Base-by-base conservation (phyloP, 2,888 invertebrate species). In the Antheraea assamensis region DNA sequence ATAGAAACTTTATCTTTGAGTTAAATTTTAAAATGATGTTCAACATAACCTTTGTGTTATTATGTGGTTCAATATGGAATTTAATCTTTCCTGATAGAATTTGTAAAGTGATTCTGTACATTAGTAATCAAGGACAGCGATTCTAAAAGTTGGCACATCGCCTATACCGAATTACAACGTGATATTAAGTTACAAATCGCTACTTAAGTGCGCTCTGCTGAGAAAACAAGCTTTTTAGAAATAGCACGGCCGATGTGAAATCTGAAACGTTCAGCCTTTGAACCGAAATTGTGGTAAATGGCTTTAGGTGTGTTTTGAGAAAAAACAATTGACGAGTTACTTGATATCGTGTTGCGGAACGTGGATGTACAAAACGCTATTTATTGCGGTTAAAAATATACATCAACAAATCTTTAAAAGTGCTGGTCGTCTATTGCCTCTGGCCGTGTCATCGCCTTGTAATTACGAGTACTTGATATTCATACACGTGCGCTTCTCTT, bases 141-240 rank as follows among this genome's bases (percentile, higher is more conserved):
- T 77, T 79, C 77, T 80, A 76, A 77, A 81, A 87, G 87, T 91
- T 93, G 93, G 92, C 93, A 90, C 84, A 79, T 80, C 85, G 91
- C 93, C 90, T 90, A 85, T 85, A 80, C 87, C 80, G 83, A 90
- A 88, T 91, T 88, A 86, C 86, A 81, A 84, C 74, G 75, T 76
- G 80, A 87, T 89, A 84, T 94, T 84, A 80, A 83, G 85, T 94
- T 93, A 88, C 94, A 82, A 88, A 89, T 89, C 86, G 86, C 87
- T 89, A 88, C 91, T 91, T 93, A 93, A 93, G 91, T 85, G 92
- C 91, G 90, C 89, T 90, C 89, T 79, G 90, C 86, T 93, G 90
- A 83, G 88, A 94, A 93, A 94, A 94, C 93, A 94, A 87, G 90
- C 90, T 90, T 91, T 93, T 94, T 93, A 90, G 92, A 94, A 94